Evolutionary conservation across 1,140 invertebrate genomes (phyloP), one percentile per base, ranked within the genome.

Genomic region (Sminthurinus signatus): DNA sequence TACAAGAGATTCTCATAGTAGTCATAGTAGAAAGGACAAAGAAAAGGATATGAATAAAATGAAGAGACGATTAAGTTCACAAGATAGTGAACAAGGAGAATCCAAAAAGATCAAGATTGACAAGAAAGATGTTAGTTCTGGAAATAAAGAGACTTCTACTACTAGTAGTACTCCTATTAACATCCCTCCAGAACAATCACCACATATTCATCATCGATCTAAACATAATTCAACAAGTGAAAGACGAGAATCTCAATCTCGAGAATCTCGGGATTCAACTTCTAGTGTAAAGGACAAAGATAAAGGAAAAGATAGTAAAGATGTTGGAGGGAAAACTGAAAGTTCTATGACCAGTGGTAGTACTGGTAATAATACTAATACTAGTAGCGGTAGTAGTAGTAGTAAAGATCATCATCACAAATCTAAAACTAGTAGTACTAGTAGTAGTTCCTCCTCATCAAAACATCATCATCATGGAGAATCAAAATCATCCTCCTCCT

Each of bases 1-100:
- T 12, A 52, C 60, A n/a, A 69, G 67, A 31, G 72, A 72, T 46
- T 64, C 68, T 50, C 70, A 73, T 57, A 60, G 60, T 17, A 29
- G 55, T 36, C 48, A 50, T 23, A 56, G 63, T 28, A 64, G 70
- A 19, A 61, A 66, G 17, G 69, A 71, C 15, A 71, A 71, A 28
- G 70, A 73, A 15, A 66, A 71, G 44, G 57, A 64, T 12, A 25
- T 63, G 10, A 56, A 48, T 28, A 71, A 73, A 42, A 43, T 56
- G 15, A 68, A 71, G 43, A 57, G 65, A 48, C 32, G 65, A n/a
- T 43, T 65, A 14, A 71, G 69, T 52, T 62, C 63, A 4, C 54
- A 62, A 46, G 69, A 71, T 17, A 71, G 43, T 54, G 65, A 67
- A 54, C 59, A 59, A 56, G 69, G 69, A 17, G 54, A 60, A 17